A percentile compares a stretch with the other conserved stretches of the same genome.
phyloP scores from a whole-genome alignment of 2,113 vertebrate genomes.

The Cariama cristata region DNA sequence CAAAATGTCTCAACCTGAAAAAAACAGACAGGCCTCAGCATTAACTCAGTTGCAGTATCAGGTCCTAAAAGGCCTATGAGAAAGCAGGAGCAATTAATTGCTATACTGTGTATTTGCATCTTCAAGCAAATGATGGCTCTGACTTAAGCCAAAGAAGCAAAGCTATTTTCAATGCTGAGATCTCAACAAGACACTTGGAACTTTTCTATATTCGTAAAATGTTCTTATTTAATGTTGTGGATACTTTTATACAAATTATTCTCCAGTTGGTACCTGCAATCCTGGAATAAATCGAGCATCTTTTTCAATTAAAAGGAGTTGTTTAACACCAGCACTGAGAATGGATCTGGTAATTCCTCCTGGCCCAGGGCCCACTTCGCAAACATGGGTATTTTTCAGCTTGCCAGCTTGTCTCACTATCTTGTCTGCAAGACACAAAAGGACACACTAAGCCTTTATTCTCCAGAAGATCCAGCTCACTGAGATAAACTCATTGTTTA shows the following conservation, averaged over 20 bases:
- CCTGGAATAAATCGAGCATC: conserved; percentile 93
- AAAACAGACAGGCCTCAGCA: not conserved
- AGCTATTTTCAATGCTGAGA: not conserved
- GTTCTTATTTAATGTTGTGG: not conserved
- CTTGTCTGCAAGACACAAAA: conserved; percentile 86
- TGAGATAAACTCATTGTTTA: conserved; percentile 31
- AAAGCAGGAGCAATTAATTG: not conserved
- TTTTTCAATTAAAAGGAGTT: conserved; percentile 95
- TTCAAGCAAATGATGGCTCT: not conserved
- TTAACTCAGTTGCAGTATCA: not conserved
- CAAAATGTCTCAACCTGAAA: not conserved
- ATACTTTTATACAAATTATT: not conserved
- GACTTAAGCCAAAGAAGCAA: not conserved
- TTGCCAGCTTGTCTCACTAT: conserved; percentile 89
- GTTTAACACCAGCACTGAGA: conserved; percentile 82
- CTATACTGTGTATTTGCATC: not conserved
- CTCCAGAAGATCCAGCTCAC: not conserved
- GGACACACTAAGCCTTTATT: conserved; percentile 12
- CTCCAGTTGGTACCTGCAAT: conserved; percentile 82
- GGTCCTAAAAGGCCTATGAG: not conserved
- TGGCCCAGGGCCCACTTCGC: conserved; percentile 96
- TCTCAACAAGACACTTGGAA: not conserved
- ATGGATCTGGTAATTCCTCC: conserved; percentile 95
- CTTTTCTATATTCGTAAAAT: not conserved
- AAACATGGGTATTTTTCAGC: conserved; percentile 86